Base-by-base conservation (phyloP, 2,888 invertebrate genomes). In the Napeogenes inachia region DNA sequence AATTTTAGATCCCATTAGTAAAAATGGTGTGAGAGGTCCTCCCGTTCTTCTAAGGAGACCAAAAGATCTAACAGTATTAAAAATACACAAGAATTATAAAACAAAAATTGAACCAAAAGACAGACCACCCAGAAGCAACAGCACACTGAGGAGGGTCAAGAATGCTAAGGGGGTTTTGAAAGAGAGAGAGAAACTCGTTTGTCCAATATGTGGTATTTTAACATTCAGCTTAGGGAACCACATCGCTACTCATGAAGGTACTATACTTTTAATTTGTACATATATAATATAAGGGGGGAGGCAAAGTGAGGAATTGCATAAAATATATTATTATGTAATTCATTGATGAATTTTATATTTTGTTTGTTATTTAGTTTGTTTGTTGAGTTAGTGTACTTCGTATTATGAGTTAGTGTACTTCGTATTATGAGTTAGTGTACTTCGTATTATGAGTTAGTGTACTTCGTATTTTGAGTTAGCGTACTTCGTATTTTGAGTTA, bases 231-330 rank as follows among this genome's bases (percentile, higher is more conserved):
- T 91, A 57, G 87, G 88, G 47, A 89, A 88, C 67, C 91, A 91
- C 70, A 85, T 91, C 71, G 78, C 87, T 42, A 91, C 89, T 30
- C 91, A 91, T 79, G 85, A 89, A 84, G 91, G 91, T 91, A 75
- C 2, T 42, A 21, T 21, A 21, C 21, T 21, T 21, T 21, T 21
- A 21, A 21, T 21, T 21, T 21, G 21, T 21, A 21, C 21, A 21
- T 21, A 21, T 21, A 21, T 21, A 1, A 1, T 42, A 3, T 42
- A 6, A 42, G 8, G 8, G 5, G 10, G 1, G 42, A 8, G 4
- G 38, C 8, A 3, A 8, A 38, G 38, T 3, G 38, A 8, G 38
- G 38, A 38, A 38, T 1, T 38, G 4, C 5, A 38, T 6, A 35
- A 35, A 35, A 35, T 35, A 35, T 35, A 35, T 35, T 5, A 35